phyloP scores from a whole-genome alignment of 2,888 invertebrate species.

The Mesodorylaimus sp. region DNA sequence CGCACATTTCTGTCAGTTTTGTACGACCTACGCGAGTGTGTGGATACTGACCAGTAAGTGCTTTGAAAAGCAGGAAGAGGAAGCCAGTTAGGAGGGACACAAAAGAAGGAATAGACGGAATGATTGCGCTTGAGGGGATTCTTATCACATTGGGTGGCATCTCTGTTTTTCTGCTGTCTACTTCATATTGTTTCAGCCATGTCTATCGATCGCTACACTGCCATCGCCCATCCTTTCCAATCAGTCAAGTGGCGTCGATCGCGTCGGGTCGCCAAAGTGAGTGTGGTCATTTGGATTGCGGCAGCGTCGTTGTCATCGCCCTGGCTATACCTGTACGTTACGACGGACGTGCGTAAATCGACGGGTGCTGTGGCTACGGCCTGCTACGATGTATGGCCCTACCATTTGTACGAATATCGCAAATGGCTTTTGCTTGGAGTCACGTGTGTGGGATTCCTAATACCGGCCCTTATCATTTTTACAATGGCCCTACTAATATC shows the following conservation, averaged over 20 bases:
- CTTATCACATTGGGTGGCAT: too few relatives aligned
- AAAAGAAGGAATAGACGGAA: too few relatives aligned
- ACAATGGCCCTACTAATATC: background rate
- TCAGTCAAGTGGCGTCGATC: background rate
- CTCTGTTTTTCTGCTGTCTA: too few relatives aligned
- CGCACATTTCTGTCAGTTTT: slow-evolving; percentile 1
- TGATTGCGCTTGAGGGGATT: too few relatives aligned
- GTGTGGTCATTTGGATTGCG: background rate
- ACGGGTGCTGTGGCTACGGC: background rate
- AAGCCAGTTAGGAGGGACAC: too few relatives aligned
- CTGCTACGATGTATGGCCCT: background rate
- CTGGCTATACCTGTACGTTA: background rate
- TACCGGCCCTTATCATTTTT: background rate
- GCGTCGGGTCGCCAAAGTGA: background rate
- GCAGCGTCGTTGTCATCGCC: background rate
- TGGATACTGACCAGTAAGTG: background rate
- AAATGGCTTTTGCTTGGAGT: slow-evolving; percentile 3
- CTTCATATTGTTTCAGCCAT: slow-evolving; percentile 4
- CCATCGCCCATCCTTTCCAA: background rate
- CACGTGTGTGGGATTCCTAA: background rate
- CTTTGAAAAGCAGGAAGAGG: too few relatives aligned
- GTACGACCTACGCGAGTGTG: background rate
- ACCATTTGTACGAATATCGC: background rate
- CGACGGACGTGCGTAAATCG: background rate
- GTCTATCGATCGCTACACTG: slow-evolving; percentile 1